phyloP scores from a whole-genome alignment of 2,888 invertebrate genomes.

The Stenichneumon culpator region DNA sequence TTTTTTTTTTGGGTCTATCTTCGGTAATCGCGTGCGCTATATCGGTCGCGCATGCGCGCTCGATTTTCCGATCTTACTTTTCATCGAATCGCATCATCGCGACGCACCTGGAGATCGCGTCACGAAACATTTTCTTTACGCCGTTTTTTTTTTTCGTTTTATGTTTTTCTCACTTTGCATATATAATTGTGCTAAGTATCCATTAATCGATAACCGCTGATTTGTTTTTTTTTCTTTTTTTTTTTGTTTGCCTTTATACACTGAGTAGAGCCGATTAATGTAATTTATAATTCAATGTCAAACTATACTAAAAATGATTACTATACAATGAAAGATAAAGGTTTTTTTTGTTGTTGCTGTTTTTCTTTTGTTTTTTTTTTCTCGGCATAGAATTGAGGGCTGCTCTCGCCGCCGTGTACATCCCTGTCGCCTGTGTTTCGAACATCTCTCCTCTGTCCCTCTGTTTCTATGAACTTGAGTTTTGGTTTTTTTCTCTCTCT shows the following conservation, averaged over 20 bases:
- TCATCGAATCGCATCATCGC: constrained; percentile 28
- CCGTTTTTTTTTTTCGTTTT: constrained; percentile 2
- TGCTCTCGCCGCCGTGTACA: constrained; percentile 71
- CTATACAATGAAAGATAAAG: constrained; percentile 84
- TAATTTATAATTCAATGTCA: constrained; percentile 82
- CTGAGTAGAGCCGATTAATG: constrained; percentile 83
- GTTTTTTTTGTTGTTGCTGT: constrained; percentile 40
- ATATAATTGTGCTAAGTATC: constrained; percentile 84
- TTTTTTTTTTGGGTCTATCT: constrained; percentile 31
- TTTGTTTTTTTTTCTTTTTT: constrained; percentile 68
- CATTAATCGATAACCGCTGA: constrained; percentile 71
- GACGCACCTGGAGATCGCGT: constrained; percentile 53
- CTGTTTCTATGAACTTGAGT: constrained; percentile 36
- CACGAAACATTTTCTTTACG: constrained; percentile 36
- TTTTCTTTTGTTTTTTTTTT: constrained; percentile 28
- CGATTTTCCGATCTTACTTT: not conserved
- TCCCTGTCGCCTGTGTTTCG: constrained; percentile 76
- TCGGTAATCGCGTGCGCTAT: not conserved
- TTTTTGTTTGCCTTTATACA: constrained; percentile 80
- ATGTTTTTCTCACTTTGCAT: constrained; percentile 68
- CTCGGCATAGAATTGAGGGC: constrained; percentile 67
- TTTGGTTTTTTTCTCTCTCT: constrained; percentile 49
- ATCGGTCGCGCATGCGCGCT: not conserved
- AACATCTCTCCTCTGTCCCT: constrained; percentile 71
- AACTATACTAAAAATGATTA: constrained; percentile 84